These are phyloP conservation scores for Pteronotus mesoamericanus DNA, from an alignment of 2,797 vertebrate genomes.

Conservation along the genomic window DNA sequence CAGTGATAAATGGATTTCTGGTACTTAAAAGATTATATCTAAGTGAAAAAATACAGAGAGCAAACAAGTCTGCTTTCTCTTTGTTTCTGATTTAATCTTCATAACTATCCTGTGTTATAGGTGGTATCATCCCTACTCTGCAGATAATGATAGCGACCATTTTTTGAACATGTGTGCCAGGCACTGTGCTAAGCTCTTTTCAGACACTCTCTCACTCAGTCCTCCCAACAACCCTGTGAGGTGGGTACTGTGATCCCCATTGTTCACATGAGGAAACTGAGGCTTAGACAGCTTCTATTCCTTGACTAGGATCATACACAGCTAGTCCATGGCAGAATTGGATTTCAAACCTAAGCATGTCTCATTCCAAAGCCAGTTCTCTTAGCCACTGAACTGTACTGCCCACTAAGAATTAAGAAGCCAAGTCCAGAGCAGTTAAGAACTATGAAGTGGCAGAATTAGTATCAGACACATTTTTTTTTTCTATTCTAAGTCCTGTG, in stretches of 20 bases:
- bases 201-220: conserved; percentile 73
- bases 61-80: conserved; percentile 61
- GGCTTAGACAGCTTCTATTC: conserved; percentile 29
- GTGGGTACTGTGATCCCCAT: conserved; percentile 73
- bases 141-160: conserved; percentile 75
- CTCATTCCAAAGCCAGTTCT: conserved; percentile 30
- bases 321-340: conserved; percentile 47
- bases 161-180: conserved; percentile 77
- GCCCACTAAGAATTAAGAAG: background rate
- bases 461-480: background rate
- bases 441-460: background rate
- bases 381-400: background rate
- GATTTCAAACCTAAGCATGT: conserved; percentile 3
- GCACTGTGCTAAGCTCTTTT: conserved; percentile 77
- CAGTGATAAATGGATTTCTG: conserved; percentile 51
- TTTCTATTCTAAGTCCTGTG: background rate
- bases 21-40: conserved; percentile 40
- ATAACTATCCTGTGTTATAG: conserved; percentile 73
- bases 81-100: conserved; percentile 69
- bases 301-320: background rate
- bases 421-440: background rate
- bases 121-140: conserved; percentile 74
- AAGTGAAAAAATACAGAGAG: conserved; percentile 45
- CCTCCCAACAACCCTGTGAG: conserved; percentile 76
- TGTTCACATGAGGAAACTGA: conserved; percentile 69